Conservation (phyloP, 2,888 invertebrate genomes). For the Rhaphigaster nebulosa region DNA sequence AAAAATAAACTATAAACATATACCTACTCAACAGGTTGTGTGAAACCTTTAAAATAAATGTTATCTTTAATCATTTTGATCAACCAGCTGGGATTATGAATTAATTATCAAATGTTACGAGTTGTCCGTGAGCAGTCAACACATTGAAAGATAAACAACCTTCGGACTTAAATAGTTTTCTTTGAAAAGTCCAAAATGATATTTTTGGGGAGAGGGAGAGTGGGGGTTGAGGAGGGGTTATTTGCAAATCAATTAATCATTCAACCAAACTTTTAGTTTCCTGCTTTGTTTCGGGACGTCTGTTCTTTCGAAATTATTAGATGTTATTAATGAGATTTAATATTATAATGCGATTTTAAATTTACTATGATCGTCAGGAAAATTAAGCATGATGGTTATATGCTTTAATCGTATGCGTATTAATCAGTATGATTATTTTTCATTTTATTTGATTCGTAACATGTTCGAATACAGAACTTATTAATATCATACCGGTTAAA, state of each 20-base stretch:
- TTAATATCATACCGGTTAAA: too few relatives aligned
- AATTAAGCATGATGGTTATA: too few relatives aligned
- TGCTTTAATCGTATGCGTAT: too few relatives aligned
- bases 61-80: background rate
- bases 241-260: too few relatives aligned
- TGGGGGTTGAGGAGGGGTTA: too few relatives aligned
- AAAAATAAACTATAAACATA: background rate
- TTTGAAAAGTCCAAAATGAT: background rate
- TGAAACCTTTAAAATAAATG: background rate
- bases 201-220: too few relatives aligned
- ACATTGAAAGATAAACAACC: background rate
- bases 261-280: too few relatives aligned
- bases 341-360: too few relatives aligned
- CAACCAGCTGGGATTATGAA: slow-evolving; percentile 27
- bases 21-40: background rate
- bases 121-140: background rate
- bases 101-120: background rate
- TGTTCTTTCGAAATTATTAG: background rate
- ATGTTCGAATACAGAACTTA: too few relatives aligned
- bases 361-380: too few relatives aligned
- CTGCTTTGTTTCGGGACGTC: background rate
- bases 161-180: background rate
- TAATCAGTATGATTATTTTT: too few relatives aligned
- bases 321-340: background rate
- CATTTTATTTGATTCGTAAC: too few relatives aligned